Percentiles rank a stretch among this genome's conserved stretches.
phyloP scores from a whole-genome alignment of 2,113 vertebrate species.

The Arvicanthis niloticus region DNA sequence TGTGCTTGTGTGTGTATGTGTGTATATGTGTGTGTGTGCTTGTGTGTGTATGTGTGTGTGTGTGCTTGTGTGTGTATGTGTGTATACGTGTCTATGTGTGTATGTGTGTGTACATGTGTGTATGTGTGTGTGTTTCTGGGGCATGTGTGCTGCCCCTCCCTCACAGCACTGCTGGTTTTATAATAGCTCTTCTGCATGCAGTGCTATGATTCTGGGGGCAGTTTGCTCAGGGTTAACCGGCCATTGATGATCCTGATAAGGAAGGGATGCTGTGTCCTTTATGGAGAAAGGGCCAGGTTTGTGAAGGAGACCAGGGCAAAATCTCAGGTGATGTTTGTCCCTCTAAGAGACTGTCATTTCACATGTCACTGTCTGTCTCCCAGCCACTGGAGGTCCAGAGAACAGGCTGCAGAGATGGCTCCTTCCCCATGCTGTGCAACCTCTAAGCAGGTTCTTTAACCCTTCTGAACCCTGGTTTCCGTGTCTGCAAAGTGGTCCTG shows the following conservation, averaged over 20 bases:
- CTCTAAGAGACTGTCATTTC: background rate
- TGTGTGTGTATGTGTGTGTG: conserved; percentile 49
- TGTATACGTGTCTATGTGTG: conserved; percentile 50
- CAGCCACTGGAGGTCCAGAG: fast-evolving
- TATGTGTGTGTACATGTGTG: conserved; percentile 37
- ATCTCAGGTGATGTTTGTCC: conserved; percentile 57
- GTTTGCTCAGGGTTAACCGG: conserved; percentile 63
- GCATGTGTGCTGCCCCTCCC: background rate
- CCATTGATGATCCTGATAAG: conserved; percentile 63
- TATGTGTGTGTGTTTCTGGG: conserved; percentile 33
- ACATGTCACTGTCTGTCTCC: fast-evolving
- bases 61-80: background rate
- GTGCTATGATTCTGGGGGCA: background rate
- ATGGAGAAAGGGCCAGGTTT: conserved; percentile 46
- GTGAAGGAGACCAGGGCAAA: conserved; percentile 3
- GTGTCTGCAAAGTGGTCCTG: background rate
- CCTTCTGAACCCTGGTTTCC: conserved; percentile 4
- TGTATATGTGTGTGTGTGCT: background rate
- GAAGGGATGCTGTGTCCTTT: background rate
- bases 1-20: background rate
- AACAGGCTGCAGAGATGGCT: fast-evolving
- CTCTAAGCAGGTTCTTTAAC: background rate
- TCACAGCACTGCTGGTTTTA: background rate
- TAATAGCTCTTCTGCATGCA: background rate
- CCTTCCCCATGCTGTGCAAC: background rate